These are phyloP conservation scores for Lasioglossum vierecki DNA, from an alignment of 2,888 invertebrate species.

Conservation along the genomic window DNA sequence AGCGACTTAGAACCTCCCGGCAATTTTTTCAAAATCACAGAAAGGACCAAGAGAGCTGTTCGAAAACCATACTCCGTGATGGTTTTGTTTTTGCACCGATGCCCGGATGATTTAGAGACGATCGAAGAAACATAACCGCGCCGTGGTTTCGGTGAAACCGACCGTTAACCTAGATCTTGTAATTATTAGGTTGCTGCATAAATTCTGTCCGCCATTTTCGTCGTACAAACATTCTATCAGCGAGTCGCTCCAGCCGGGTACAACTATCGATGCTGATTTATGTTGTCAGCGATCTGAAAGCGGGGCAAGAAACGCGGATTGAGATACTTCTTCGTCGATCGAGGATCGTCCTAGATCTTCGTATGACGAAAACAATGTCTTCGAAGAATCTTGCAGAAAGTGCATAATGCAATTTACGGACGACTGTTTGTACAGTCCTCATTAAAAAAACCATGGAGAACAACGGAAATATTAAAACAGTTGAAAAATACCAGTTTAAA, in stretches of 20 bases:
- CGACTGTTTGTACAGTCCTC: neutral
- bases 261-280: neutral
- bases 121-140: neutral
- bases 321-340: neutral
- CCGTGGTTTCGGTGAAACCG: constrained; percentile 1
- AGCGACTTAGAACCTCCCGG: constrained; percentile 54
- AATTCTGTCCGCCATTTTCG: neutral
- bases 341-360: constrained; percentile 1
- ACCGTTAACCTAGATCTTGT: constrained; percentile 12
- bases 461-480: neutral
- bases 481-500: neutral
- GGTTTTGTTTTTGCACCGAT: neutral
- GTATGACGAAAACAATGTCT: neutral
- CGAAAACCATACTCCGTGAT: neutral
- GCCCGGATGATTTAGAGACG: constrained; percentile 8
- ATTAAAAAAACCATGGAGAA: neutral
- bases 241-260: neutral
- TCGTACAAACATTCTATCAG: constrained; percentile 1
- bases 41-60: neutral
- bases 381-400: neutral
- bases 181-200: constrained; percentile 10
- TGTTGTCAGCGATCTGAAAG: neutral
- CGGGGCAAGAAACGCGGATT: neutral
- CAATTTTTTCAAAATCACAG: constrained; percentile 22
- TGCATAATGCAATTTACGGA: neutral